Evolutionary conservation across 1,140 invertebrate species (phyloP).

Genomic region (Steinernema khuongi): DNA sequence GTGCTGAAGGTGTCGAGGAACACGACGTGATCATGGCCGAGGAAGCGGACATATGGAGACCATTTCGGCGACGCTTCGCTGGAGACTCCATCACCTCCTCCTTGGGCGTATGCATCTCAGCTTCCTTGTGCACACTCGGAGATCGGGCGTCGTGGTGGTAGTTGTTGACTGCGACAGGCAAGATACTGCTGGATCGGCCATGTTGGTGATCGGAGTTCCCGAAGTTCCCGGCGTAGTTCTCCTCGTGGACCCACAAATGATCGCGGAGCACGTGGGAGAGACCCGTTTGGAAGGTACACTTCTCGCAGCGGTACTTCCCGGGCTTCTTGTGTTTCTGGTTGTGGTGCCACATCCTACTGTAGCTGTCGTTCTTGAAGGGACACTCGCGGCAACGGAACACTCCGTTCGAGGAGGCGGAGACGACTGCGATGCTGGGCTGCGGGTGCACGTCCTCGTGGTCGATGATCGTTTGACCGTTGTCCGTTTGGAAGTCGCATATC

Average conservation of each 20-base stretch:
- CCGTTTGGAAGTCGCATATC: background rate
- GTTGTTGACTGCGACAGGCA: no score
- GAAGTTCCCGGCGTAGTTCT: background rate
- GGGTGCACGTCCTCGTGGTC: background rate
- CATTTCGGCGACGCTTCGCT: background rate
- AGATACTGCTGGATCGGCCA: no score
- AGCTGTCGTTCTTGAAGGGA: background rate
- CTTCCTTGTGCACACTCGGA: no score
- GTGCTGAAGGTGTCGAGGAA: background rate
- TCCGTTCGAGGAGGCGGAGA: background rate
- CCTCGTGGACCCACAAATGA: background rate
- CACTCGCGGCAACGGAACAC: constrained; percentile 4
- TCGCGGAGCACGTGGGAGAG: background rate
- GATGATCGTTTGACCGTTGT: background rate
- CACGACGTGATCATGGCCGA: background rate
- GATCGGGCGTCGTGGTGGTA: no score
- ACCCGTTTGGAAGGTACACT: background rate
- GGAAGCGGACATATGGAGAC: background rate
- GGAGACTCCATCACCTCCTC: background rate
- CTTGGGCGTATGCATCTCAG: background rate
- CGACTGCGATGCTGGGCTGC: background rate
- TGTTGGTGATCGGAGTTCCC: no score
- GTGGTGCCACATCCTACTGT: background rate
- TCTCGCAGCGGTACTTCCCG: background rate
- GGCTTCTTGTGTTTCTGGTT: constrained; percentile 13